Conservation (phyloP, 2,113 vertebrate species). For the Phrynosoma platyrhinos region DNA sequence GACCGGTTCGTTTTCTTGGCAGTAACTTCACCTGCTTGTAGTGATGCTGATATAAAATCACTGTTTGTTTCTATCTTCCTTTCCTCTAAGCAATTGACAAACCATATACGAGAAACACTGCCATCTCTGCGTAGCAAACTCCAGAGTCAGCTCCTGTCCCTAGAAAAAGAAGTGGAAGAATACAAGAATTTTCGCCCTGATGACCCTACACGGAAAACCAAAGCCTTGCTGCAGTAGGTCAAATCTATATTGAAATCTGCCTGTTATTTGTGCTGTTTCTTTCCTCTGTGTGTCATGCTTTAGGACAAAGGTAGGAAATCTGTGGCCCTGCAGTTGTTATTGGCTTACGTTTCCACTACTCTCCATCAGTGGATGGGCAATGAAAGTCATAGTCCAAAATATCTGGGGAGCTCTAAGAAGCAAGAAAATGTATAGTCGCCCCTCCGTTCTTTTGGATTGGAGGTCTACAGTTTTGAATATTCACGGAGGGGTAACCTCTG, state of each 20-base stretch:
- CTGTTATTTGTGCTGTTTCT: not conserved
- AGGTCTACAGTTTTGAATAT: too few relatives aligned
- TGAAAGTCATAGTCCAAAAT: too few relatives aligned
- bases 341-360: not conserved
- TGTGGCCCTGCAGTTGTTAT: not conserved
- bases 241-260: not conserved
- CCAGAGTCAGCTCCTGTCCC: slow-evolving; percentile 93
- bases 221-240: slow-evolving; percentile 94
- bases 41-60: not conserved
- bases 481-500: too few relatives aligned
- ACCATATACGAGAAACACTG: slow-evolving; percentile 96
- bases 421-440: too few relatives aligned
- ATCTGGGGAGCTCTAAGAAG: too few relatives aligned
- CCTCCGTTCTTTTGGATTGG: too few relatives aligned
- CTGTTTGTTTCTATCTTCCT: not conserved
- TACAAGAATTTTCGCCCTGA: slow-evolving; percentile 96
- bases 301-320: not conserved
- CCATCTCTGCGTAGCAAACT: slow-evolving; percentile 93
- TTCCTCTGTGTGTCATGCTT: not conserved
- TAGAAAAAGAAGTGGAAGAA: slow-evolving; percentile 98
- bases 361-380: too few relatives aligned
- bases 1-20: not conserved
- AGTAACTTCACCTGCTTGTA: not conserved
- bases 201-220: slow-evolving; percentile 95
- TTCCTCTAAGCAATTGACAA: slow-evolving; percentile 91